Conservation (phyloP, 1,140 invertebrate species). For the Drosophila bipectinata region DNA sequence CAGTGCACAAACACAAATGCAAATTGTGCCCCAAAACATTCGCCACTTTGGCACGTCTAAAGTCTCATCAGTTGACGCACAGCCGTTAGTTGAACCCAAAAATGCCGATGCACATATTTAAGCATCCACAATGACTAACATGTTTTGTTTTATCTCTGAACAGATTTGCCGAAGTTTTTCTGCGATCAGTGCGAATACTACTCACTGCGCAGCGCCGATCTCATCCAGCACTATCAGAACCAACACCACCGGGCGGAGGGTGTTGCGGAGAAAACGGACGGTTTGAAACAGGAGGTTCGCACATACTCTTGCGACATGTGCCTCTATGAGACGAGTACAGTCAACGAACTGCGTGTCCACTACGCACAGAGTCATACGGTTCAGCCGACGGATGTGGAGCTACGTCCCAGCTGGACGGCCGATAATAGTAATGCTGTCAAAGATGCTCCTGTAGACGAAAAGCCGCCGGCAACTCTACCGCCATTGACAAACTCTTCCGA, state of each 20-base stretch:
- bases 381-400: slow-evolving; percentile 62
- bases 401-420: slow-evolving; percentile 60
- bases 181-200: slow-evolving; percentile 72
- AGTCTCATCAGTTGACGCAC: slow-evolving; percentile 76
- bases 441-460: not conserved
- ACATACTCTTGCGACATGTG: slow-evolving; percentile 71
- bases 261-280: not conserved
- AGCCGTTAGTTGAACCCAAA: slow-evolving; percentile 55
- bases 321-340: slow-evolving; percentile 59
- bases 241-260: slow-evolving; percentile 45
- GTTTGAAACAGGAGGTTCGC: slow-evolving; percentile 10
- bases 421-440: not conserved
- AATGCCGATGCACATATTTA: not conserved
- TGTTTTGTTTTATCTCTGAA: not conserved
- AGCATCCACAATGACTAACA: not conserved
- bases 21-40: slow-evolving; percentile 63
- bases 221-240: slow-evolving; percentile 65
- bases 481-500: slow-evolving; percentile 7
- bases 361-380: slow-evolving; percentile 60
- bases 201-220: slow-evolving; percentile 68
- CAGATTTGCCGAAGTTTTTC: slow-evolving; percentile 78
- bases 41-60: slow-evolving; percentile 57
- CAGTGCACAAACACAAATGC: slow-evolving; percentile 55
- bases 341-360: slow-evolving; percentile 43
- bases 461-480: not conserved